These are phyloP conservation scores for Oxyura jamaicensis DNA, from an alignment of 2,113 vertebrate genomes.

Conservation along the genomic window DNA sequence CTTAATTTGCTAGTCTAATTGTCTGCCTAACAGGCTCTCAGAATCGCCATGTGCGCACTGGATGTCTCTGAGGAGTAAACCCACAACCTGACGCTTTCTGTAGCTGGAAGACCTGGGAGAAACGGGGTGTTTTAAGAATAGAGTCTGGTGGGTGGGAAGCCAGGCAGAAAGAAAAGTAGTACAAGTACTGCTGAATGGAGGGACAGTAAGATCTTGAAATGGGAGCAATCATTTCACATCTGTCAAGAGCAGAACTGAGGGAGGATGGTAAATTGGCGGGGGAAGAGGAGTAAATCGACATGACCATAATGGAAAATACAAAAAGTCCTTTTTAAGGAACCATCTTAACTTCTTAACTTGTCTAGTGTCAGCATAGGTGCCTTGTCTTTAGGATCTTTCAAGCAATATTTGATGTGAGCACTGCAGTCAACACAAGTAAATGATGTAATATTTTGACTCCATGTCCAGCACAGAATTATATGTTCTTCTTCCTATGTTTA, in stretches of 20 bases:
- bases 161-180: neutral
- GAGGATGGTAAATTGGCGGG: neutral
- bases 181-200: neutral
- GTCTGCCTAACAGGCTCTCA: neutral
- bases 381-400: neutral
- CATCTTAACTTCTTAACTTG: neutral
- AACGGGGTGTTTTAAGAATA: neutral
- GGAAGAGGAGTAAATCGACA: neutral
- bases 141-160: neutral
- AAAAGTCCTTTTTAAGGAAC: neutral
- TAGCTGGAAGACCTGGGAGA: neutral
- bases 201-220: neutral
- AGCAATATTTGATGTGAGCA: neutral
- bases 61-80: neutral
- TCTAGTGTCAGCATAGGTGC: neutral
- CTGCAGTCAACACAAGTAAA: neutral
- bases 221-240: neutral
- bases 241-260: neutral
- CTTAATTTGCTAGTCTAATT: neutral
- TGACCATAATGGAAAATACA: neutral
- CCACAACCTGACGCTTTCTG: neutral
- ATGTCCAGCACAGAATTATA: neutral
- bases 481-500: neutral
- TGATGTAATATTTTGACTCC: neutral
- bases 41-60: neutral